Percentiles rank a stretch among this genome's conserved stretches.
Conservation (phyloP, 1,140 invertebrate species). For the Ericerus pela region DNA sequence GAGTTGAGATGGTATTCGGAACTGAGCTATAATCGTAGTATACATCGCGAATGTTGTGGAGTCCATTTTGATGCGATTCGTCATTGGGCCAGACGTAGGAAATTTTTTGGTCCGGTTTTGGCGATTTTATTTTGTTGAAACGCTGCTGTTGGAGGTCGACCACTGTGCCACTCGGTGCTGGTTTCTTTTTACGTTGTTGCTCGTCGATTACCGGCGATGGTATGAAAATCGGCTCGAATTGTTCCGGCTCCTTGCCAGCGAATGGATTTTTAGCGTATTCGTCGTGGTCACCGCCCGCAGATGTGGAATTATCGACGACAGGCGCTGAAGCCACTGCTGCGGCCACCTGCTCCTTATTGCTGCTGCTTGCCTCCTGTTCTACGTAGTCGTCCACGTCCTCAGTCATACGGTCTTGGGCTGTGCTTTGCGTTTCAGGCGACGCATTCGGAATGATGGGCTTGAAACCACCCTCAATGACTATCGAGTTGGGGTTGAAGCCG, state of each 20-base stretch:
- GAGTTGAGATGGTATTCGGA: background rate
- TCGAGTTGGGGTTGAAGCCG: slow-evolving; percentile 60
- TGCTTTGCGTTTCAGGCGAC: slow-evolving; percentile 21
- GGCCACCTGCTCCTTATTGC: slow-evolving; percentile 21
- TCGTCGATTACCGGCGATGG: slow-evolving; percentile 40
- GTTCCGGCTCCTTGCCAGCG: slow-evolving; percentile 36
- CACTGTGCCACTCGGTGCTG: background rate
- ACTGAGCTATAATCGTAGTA: background rate
- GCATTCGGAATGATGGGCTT: slow-evolving; percentile 50
- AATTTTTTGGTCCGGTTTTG: background rate
- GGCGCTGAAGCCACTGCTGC: slow-evolving; percentile 17
- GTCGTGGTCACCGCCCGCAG: background rate
- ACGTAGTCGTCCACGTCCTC: slow-evolving; percentile 31
- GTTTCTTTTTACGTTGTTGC: slow-evolving; percentile 30
- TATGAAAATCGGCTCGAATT: slow-evolving; percentile 57
- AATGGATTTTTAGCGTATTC: slow-evolving; percentile 30
- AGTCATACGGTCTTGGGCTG: slow-evolving; percentile 36
- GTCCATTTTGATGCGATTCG: background rate
- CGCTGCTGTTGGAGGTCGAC: slow-evolving; percentile 20
- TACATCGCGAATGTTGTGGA: background rate
- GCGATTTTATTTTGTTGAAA: slow-evolving; percentile 12
- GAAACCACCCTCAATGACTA: slow-evolving; percentile 67
- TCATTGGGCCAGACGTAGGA: background rate
- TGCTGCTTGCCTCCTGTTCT: slow-evolving; percentile 29
- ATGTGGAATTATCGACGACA: slow-evolving; percentile 29